These are phyloP conservation scores for Carcinoscorpius rotundicauda DNA, from an alignment of 1,140 invertebrate genomes.

Conservation along the genomic window DNA sequence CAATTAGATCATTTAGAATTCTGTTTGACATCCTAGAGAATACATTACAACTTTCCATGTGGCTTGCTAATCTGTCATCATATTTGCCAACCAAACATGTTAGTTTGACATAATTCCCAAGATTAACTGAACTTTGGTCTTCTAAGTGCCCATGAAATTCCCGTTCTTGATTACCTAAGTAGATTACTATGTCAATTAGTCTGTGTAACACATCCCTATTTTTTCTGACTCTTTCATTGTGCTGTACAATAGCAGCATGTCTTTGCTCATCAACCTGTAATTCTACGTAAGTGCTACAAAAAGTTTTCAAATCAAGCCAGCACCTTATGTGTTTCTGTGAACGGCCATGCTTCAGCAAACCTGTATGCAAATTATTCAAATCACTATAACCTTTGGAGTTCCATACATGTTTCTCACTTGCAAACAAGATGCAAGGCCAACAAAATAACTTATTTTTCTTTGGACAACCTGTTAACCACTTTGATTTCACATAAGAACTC, in stretches of 20 bases:
- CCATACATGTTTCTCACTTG: not conserved
- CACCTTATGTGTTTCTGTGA: not conserved
- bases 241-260: not conserved
- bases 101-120: conserved; percentile 11
- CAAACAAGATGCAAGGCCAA: conserved; percentile 10
- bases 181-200: conserved; percentile 4
- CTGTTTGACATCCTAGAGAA: conserved; percentile 6
- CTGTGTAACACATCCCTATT: conserved; percentile 10
- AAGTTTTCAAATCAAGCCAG: not conserved
- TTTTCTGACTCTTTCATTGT: conserved; percentile 10
- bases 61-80: conserved; percentile 8
- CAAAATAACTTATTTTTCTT: conserved; percentile 5
- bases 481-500: conserved; percentile 7
- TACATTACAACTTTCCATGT: conserved; percentile 10
- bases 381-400: not conserved
- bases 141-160: not conserved
- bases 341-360: not conserved
- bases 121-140: conserved; percentile 4
- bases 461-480: conserved; percentile 11
- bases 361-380: conserved; percentile 6
- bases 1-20: conserved; percentile 22
- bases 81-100: conserved; percentile 1
- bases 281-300: not conserved
- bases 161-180: conserved; percentile 9
- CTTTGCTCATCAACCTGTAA: not conserved